Percentiles rank a stretch among this genome's conserved stretches.
These are phyloP conservation scores for Saxidomus purpurata DNA, from an alignment of 1,140 invertebrate species.

Conservation along the genomic window DNA sequence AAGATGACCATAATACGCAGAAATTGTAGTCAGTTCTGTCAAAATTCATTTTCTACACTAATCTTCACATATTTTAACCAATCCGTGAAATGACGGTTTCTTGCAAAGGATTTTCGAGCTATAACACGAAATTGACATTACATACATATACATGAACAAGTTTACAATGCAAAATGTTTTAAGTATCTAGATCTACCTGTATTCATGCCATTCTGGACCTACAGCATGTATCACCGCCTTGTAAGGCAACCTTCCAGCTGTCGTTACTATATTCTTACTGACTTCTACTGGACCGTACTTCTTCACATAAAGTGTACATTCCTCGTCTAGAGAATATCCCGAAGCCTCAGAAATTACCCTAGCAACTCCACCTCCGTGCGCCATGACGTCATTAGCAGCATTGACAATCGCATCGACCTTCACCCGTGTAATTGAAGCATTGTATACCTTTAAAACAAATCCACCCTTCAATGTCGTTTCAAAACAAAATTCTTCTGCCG, in stretches of 20 bases:
- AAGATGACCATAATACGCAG: no score
- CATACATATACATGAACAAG: no score
- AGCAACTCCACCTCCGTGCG: conserved; percentile 94
- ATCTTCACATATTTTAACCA: no score
- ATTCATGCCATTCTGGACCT: conserved; percentile 69
- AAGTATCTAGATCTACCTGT: no score
- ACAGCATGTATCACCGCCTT: conserved; percentile 75
- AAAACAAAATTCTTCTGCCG: not conserved
- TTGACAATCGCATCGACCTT: conserved; percentile 96
- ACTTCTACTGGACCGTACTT: conserved; percentile 60
- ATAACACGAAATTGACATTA: no score
- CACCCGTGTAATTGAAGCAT: conserved; percentile 93
- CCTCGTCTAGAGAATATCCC: conserved; percentile 59
- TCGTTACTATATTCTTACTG: conserved; percentile 65
- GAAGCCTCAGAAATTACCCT: conserved; percentile 90
- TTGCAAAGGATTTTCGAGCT: no score
- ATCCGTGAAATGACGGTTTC: no score
- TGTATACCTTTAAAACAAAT: conserved; percentile 69
- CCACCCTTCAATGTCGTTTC: not conserved
- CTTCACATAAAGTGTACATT: conserved; percentile 66
- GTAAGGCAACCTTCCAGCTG: conserved; percentile 68
- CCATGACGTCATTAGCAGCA: conserved; percentile 93
- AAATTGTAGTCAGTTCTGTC: no score
- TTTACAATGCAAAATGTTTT: no score
- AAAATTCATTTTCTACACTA: no score